phyloP scores from a whole-genome alignment of 1,140 invertebrate species.

The Procambarus clarkii region DNA sequence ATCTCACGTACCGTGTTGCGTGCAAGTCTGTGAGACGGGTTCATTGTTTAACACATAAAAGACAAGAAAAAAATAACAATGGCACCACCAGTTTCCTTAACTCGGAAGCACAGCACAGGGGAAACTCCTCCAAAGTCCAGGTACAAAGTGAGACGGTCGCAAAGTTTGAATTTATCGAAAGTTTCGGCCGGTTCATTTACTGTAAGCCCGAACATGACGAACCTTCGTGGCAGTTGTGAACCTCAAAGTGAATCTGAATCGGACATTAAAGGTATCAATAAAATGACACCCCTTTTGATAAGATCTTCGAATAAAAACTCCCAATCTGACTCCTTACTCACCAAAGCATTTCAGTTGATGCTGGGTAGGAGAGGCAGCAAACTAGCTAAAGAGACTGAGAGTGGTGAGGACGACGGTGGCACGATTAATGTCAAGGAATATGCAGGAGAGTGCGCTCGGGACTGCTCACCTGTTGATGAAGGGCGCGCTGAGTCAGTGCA shows the following conservation, averaged over 20 bases:
- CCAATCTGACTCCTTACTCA: neutral
- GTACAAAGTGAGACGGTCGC: conserved; percentile 24
- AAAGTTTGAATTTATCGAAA: conserved; percentile 16
- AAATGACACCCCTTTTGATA: neutral
- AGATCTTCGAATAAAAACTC: neutral
- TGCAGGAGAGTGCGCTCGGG: neutral
- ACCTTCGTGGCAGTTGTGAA: neutral
- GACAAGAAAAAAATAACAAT: conserved; percentile 15
- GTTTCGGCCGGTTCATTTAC: neutral
- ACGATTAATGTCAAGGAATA: neutral
- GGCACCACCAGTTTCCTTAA: conserved; percentile 20
- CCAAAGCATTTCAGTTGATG: neutral
- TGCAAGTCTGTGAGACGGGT: neutral
- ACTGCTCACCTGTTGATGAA: neutral
- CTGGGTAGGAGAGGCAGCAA: conserved; percentile 11
- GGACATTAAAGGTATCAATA: neutral
- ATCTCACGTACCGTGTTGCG: neutral
- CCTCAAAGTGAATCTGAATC: neutral
- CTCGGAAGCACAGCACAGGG: neutral
- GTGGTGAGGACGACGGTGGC: neutral
- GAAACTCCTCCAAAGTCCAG: neutral
- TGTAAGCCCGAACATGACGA: neutral
- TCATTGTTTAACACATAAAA: neutral
- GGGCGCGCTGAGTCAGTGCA: conserved; percentile 21
- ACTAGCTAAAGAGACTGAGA: neutral